Conservation (phyloP, 1,140 invertebrate genomes). For the Penaeus vannamei region DNA sequence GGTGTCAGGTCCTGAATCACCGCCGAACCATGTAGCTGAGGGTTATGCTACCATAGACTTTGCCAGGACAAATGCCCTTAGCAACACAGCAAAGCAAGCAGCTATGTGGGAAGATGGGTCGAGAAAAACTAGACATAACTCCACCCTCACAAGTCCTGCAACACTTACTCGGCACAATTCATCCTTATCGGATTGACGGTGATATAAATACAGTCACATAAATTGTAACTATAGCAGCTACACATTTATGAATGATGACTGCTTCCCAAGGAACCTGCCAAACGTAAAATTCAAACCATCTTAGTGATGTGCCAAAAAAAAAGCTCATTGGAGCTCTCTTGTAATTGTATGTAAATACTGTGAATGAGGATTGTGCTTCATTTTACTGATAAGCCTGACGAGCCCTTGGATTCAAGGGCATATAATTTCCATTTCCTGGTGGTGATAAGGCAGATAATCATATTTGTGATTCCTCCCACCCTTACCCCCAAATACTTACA, state of each 20-base stretch:
- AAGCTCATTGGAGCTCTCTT: conserved; percentile 47
- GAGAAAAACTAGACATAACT: conserved; percentile 73
- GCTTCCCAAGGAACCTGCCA: conserved; percentile 45
- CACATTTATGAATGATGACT: conserved; percentile 31
- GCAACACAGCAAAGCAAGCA: conserved; percentile 69
- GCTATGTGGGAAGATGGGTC: conserved; percentile 70
- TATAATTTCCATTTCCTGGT: conserved; percentile 35
- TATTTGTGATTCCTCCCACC: conserved; percentile 40
- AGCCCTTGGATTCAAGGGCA: conserved; percentile 38
- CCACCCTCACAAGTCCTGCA: conserved; percentile 69
- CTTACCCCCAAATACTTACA: not conserved
- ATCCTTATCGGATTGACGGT: conserved; percentile 61
- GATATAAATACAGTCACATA: conserved; percentile 18
- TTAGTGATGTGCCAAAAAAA: conserved; percentile 41
- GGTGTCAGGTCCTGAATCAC: conserved; percentile 55
- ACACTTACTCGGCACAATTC: conserved; percentile 66
- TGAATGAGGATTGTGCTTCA: conserved; percentile 34
- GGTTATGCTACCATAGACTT: conserved; percentile 96
- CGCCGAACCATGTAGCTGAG: conserved; percentile 73
- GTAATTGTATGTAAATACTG: conserved; percentile 41
- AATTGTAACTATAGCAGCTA: not conserved
- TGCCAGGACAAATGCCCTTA: conserved; percentile 89
- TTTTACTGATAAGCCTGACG: conserved; percentile 43
- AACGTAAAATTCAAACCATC: conserved; percentile 34
- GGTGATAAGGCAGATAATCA: conserved; percentile 51